Conservation (phyloP, 2,888 invertebrate genomes). For the Litoditis marina region DNA sequence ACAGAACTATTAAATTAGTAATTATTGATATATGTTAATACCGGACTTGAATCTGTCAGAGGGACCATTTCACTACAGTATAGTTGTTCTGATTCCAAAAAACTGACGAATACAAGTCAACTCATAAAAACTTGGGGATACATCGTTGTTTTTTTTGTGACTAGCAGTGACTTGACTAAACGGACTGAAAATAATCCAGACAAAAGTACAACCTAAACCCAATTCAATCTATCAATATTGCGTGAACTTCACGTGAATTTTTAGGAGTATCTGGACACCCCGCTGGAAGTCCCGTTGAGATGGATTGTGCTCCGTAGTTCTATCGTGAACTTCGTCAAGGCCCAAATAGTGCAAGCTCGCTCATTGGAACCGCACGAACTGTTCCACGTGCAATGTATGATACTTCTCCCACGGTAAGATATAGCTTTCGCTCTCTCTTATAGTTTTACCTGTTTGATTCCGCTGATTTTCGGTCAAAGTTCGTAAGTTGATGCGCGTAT, state of each 20-base stretch:
- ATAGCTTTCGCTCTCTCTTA: too few species aligned
- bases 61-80: too few species aligned
- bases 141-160: too few species aligned
- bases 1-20: neutral
- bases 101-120: too few species aligned
- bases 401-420: constrained; percentile 33
- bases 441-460: too few species aligned
- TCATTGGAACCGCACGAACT: constrained; percentile 34
- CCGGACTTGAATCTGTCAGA: too few species aligned
- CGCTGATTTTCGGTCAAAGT: too few species aligned
- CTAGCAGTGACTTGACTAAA: too few species aligned
- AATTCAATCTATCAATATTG: too few species aligned
- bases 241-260: neutral
- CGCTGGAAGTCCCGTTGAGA: constrained; percentile 7
- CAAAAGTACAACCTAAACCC: too few species aligned
- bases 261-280: constrained; percentile 6
- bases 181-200: too few species aligned
- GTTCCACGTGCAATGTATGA: constrained; percentile 44
- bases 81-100: neutral
- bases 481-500: neutral
- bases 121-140: too few species aligned
- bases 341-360: constrained; percentile 39
- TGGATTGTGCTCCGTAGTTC: constrained; percentile 34
- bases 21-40: neutral
- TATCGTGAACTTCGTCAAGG: constrained; percentile 35